Conservation (phyloP, 2,888 invertebrate species). For the Eupithecia tripunctaria region DNA sequence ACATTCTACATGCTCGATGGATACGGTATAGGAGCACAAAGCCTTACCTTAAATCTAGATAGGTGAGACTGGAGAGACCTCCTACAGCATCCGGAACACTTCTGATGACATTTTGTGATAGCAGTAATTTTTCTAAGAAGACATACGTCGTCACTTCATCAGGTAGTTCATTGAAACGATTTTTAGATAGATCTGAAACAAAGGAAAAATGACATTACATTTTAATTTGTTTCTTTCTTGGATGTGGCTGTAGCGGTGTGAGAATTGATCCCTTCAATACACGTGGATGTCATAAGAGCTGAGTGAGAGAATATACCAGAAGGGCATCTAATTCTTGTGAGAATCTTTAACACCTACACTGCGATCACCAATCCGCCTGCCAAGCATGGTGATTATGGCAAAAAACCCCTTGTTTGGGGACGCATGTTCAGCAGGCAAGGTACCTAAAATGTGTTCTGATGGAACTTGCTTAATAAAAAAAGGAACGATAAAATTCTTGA, state of each 20-base stretch:
- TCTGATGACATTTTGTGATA: constrained; percentile 96
- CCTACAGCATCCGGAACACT: constrained; percentile 93
- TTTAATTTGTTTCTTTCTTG: too few species aligned
- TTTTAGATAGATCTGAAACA: constrained; percentile 82
- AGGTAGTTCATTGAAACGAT: constrained; percentile 94
- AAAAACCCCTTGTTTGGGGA: too few species aligned
- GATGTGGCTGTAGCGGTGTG: too few species aligned
- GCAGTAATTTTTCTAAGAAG: constrained; percentile 93
- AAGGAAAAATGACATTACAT: constrained; percentile 43
- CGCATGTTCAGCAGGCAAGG: too few species aligned
- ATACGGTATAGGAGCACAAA: constrained; percentile 9
- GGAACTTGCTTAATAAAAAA: background rate
- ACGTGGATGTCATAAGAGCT: too few species aligned
- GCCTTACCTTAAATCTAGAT: constrained; percentile 93
- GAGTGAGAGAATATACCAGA: too few species aligned
- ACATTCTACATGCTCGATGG: too few species aligned
- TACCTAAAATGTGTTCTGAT: too few species aligned
- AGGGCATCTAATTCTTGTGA: too few species aligned
- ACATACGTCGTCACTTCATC: constrained; percentile 94
- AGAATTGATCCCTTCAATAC: too few species aligned
- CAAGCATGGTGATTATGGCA: too few species aligned
- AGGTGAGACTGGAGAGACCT: constrained; percentile 93
- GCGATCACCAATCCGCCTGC: background rate
- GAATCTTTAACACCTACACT: background rate
- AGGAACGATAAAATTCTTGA: too few species aligned